Conservation (phyloP, 2,888 invertebrate genomes). For the Drosophila diplacantha region DNA sequence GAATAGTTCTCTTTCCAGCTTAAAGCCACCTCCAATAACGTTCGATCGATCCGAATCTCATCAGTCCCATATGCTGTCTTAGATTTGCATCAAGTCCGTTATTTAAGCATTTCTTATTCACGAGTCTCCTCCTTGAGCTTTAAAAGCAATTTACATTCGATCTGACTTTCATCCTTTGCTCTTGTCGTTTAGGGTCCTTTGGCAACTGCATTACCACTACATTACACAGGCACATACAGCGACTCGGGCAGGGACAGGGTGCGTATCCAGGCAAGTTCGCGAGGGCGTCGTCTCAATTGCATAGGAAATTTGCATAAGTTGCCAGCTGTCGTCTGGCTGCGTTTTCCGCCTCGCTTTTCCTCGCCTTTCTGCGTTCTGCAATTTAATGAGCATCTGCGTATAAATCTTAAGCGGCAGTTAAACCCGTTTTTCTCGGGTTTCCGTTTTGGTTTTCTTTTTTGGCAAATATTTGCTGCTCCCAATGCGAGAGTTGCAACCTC, state of each 20-base stretch:
- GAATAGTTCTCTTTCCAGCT: not conserved
- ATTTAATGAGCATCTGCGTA: slow-evolving; percentile 35
- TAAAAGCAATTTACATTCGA: slow-evolving; percentile 63
- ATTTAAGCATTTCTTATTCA: slow-evolving; percentile 40
- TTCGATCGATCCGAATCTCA: slow-evolving; percentile 27
- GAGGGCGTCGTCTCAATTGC: slow-evolving; percentile 69
- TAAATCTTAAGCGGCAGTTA: slow-evolving; percentile 41
- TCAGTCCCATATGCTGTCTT: slow-evolving; percentile 24
- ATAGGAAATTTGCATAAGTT: slow-evolving; percentile 66
- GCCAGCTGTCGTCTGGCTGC: slow-evolving; percentile 57
- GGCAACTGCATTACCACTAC: slow-evolving; percentile 54
- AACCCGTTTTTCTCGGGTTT: slow-evolving; percentile 24
- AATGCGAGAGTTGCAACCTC: slow-evolving; percentile 62
- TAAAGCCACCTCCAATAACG: not conserved
- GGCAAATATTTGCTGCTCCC: slow-evolving; percentile 38
- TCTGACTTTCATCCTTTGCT: slow-evolving; percentile 58
- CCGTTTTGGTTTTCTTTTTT: slow-evolving; percentile 6
- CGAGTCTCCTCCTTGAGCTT: slow-evolving; percentile 42
- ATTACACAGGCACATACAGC: slow-evolving; percentile 40
- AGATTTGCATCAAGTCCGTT: slow-evolving; percentile 31
- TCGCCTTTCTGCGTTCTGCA: slow-evolving; percentile 16
- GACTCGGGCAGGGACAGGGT: slow-evolving; percentile 5
- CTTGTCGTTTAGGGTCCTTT: slow-evolving; percentile 50
- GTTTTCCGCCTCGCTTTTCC: slow-evolving; percentile 33
- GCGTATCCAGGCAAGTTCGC: slow-evolving; percentile 31